A percentile compares a stretch with the other conserved stretches of the same genome.
Conservation (phyloP, 2,888 invertebrate species). For the Drosophila formosana region DNA sequence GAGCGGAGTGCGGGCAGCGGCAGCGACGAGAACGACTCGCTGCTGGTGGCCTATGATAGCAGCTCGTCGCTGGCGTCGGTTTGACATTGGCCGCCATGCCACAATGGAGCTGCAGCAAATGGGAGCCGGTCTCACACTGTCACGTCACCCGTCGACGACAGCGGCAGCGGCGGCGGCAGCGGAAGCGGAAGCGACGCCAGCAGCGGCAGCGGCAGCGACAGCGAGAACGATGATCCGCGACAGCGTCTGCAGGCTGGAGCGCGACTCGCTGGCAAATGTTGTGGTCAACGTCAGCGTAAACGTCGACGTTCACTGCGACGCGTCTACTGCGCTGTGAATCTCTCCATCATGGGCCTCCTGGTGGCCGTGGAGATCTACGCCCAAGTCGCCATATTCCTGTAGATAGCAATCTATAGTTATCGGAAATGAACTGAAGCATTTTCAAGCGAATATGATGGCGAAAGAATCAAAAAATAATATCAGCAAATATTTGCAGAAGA, state of each 20-base stretch:
- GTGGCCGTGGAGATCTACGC: conserved; percentile 84
- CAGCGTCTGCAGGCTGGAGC: conserved; percentile 55
- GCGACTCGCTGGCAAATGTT: conserved; percentile 73
- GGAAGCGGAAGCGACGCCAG: conserved; percentile 19
- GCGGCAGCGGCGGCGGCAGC: conserved; percentile 17
- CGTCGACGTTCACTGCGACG: conserved; percentile 83
- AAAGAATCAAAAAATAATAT: not conserved
- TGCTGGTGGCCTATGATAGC: conserved; percentile 85
- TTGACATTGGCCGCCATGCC: conserved; percentile 84
- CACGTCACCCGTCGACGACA: conserved; percentile 26
- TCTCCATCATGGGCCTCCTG: conserved; percentile 82
- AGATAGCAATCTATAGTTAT: conserved; percentile 34
- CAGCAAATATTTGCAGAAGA: not conserved
- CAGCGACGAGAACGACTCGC: conserved; percentile 85
- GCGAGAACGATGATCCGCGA: conserved; percentile 37
- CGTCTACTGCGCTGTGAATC: conserved; percentile 83
- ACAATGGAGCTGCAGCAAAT: conserved; percentile 77
- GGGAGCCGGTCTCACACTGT: conserved; percentile 31
- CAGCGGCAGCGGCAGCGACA: conserved; percentile 25
- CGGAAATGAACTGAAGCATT: not conserved
- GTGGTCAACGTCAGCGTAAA: conserved; percentile 75
- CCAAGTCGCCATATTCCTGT: conserved; percentile 83
- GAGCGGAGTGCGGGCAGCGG: conserved; percentile 85
- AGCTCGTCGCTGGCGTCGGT: conserved; percentile 84
- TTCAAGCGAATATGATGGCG: not conserved